phyloP scores from a whole-genome alignment of 35 echinoderm and acorn worm genomes.

The Strongylocentrotus purpuratus region DNA sequence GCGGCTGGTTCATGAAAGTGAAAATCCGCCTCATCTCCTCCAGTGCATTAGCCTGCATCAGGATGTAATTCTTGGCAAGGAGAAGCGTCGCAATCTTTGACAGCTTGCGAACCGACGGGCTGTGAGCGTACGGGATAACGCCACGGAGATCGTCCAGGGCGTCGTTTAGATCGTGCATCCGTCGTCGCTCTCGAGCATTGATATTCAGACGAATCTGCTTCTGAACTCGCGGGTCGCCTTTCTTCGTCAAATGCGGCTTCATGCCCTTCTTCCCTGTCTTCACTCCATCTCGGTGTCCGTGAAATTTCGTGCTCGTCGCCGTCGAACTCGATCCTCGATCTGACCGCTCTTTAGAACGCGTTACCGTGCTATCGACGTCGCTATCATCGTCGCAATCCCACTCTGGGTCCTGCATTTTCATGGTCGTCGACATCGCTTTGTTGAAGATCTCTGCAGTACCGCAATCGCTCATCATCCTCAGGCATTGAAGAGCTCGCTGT shows the following conservation, averaged over 20 bases:
- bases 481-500: not conserved
- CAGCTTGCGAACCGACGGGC: slow-evolving; percentile 90
- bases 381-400: slow-evolving; percentile 27
- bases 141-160: slow-evolving; percentile 84
- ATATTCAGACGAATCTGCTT: slow-evolving; percentile 76
- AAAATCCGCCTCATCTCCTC: slow-evolving; percentile 86
- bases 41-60: slow-evolving; percentile 87
- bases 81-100: slow-evolving; percentile 97
- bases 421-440: slow-evolving; percentile 3
- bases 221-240: slow-evolving; percentile 42
- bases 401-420: not conserved
- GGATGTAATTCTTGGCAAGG: slow-evolving; percentile 94
- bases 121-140: slow-evolving; percentile 95
- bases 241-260: slow-evolving; percentile 24
- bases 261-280: not conserved
- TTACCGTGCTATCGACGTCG: not conserved
- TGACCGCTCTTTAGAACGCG: not conserved
- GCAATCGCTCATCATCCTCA: not conserved
- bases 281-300: slow-evolving; percentile 11
- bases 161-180: slow-evolving; percentile 97
- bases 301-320: not conserved
- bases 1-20: slow-evolving; percentile 62
- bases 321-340: not conserved
- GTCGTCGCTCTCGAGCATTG: slow-evolving; percentile 87
- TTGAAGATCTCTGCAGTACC: not conserved